Base-by-base conservation (phyloP, 1,140 invertebrate genomes). In the Papilio polyxenes region DNA sequence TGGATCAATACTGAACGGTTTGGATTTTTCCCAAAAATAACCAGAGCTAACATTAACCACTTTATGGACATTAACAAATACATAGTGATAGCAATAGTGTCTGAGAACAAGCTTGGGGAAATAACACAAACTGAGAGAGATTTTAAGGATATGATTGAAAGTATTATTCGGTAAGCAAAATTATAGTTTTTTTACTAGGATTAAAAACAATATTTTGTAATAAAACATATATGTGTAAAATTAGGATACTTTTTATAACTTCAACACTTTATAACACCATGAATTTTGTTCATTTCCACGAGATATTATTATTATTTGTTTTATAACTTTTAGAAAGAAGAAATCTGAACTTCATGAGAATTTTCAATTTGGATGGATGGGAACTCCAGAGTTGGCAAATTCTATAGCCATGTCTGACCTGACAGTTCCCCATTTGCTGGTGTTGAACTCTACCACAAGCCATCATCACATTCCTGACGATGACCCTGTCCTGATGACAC, bases 321-420 rank as follows among this genome's bases (percentile, higher is more conserved):
- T 82, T 78, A 82, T 77, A 81, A 48, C 82, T 91, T 90, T 65
- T 83, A 95, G 96, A 83, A 96, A 95, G 81, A 97, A 97, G 92
- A 95, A 97, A 82, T 95, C 96, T 82, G 96, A 97, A 83, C 97
- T 98, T 89, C 97, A 98, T 87, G 95, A 97, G 72, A 91, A 96
- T 88, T 98, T 99, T 91, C 98, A 99, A 91, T 99, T 99, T 95
- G 98, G 98, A 48, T 99, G 98, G 98, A 96, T 97, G 91, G 98
- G 97, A 0, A 97, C 95, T 86, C 97, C 97, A 20, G 97, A 98
- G 51, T 92, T 99, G 85, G 98, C 98, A 8, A 99, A 98, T 95
- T 97, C 97, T 69, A 98, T 99, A 90, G 98, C 98, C 3, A 98
- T 99, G 97, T 96, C 96, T 84, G 95, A 96, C 74, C 93, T 98